A percentile compares a stretch with the other conserved stretches of the same genome.
Conservation (phyloP, 2,797 vertebrate genomes). For the Eupleurogrammus muticus region DNA sequence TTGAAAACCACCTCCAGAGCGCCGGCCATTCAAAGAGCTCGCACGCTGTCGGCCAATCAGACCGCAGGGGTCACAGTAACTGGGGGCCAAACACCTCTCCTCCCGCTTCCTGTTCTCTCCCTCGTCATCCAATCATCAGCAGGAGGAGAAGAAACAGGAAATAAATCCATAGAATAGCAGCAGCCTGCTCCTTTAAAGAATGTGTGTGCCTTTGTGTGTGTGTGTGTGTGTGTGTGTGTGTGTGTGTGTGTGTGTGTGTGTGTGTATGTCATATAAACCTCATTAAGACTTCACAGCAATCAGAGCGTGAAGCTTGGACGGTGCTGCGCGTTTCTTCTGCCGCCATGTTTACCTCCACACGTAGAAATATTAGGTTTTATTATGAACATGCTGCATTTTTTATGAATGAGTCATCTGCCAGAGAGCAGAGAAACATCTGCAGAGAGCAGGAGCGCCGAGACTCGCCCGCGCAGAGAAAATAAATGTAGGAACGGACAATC, state of each 20-base stretch:
- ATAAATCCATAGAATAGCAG: background rate
- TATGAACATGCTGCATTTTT: constrained; percentile 49
- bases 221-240: constrained; percentile 15
- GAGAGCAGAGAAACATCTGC: constrained; percentile 13
- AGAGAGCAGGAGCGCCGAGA: background rate
- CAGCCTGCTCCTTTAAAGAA: background rate
- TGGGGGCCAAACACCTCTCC: constrained; percentile 7
- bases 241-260: constrained; percentile 9
- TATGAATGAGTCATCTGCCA: constrained; percentile 28
- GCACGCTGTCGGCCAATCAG: constrained; percentile 41
- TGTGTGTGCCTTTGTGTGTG: constrained; percentile 11
- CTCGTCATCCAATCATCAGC: constrained; percentile 8
- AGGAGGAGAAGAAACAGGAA: constrained; percentile 10
- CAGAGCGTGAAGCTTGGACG: constrained; percentile 52
- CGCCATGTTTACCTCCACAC: constrained; percentile 41
- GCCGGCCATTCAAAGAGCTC: constrained; percentile 37
- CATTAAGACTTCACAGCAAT: constrained; percentile 32
- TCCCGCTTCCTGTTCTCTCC: background rate
- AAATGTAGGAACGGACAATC: background rate
- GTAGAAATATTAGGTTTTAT: constrained; percentile 46
- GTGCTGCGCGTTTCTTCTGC: constrained; percentile 19
- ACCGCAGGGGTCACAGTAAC: constrained; percentile 31
- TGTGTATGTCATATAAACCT: constrained; percentile 39
- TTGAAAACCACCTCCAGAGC: constrained; percentile 19
- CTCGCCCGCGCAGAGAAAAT: background rate